Conservation (phyloP, 2,888 invertebrate species). For the Cancer borealis region DNA sequence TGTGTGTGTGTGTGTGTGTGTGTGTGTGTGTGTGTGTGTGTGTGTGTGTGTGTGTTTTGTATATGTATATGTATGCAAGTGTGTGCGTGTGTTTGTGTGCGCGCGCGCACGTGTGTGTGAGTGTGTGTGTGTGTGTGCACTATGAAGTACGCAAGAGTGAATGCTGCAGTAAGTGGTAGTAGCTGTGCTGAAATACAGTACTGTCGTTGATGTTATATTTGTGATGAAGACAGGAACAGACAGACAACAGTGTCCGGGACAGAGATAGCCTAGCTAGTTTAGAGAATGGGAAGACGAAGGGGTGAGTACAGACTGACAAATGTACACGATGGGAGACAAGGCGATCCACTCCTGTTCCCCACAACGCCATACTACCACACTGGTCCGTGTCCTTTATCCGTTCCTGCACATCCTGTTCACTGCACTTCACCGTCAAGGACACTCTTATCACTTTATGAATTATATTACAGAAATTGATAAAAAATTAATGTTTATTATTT, state of each 20-base stretch:
- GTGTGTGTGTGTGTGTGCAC: too few species aligned
- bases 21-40: constrained; percentile 11
- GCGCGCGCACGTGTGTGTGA: background rate
- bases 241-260: background rate
- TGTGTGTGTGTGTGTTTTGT: too few species aligned
- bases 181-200: background rate
- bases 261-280: too few species aligned
- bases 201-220: background rate
- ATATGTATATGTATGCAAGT: too few species aligned
- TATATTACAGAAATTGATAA: background rate
- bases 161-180: too few species aligned
- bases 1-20: constrained; percentile 1
- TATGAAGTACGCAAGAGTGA: too few species aligned
- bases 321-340: background rate
- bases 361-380: background rate
- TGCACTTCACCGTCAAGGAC: background rate
- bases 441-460: background rate
- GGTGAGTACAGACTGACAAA: background rate
- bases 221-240: background rate
- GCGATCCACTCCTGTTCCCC: background rate
- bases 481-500: background rate
- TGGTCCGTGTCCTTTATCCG: background rate
- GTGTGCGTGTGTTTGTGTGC: too few species aligned
- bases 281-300: background rate
- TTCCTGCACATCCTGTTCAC: background rate